Evolutionary conservation across 2,888 invertebrate genomes (phyloP).

Genomic region (Lycia hirtaria): DNA sequence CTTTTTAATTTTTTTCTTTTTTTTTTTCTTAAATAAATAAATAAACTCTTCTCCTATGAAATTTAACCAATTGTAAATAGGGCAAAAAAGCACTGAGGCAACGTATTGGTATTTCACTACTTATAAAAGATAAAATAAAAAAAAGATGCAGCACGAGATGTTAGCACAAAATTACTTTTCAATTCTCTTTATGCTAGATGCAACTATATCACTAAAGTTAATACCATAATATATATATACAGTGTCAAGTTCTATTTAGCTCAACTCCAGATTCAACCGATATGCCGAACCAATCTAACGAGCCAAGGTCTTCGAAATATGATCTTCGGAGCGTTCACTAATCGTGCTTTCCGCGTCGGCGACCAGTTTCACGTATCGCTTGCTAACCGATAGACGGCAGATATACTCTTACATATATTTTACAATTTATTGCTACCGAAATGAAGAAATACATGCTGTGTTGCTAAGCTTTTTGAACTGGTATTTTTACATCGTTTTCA

Average conservation of each 20-base stretch:
- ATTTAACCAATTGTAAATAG: too few species aligned
- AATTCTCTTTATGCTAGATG: too few species aligned
- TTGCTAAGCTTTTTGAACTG: neutral
- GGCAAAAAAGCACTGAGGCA: too few species aligned
- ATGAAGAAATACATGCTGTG: slow-evolving; percentile 4
- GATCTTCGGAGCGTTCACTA: slow-evolving; percentile 69
- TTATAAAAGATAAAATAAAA: too few species aligned
- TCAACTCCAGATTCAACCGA: slow-evolving; percentile 30
- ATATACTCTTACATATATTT: slow-evolving; percentile 38
- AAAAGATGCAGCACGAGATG: too few species aligned
- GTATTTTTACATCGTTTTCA: neutral
- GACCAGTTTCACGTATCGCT: slow-evolving; percentile 72
- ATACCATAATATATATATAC: too few species aligned
- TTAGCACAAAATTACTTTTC: too few species aligned
- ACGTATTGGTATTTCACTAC: too few species aligned
- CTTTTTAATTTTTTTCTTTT: too few species aligned
- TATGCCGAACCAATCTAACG: slow-evolving; percentile 41
- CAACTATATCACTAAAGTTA: too few species aligned
- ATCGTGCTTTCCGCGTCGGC: slow-evolving; percentile 72
- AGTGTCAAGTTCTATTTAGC: neutral
- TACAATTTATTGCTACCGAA: slow-evolving; percentile 48
- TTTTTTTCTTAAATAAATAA: too few species aligned
- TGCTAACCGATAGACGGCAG: slow-evolving; percentile 57
- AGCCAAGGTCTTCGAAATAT: slow-evolving; percentile 56
- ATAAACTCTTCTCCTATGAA: too few species aligned